Base-by-base conservation (phyloP, 2,888 invertebrate genomes). In the Bellardia bayeri region DNA sequence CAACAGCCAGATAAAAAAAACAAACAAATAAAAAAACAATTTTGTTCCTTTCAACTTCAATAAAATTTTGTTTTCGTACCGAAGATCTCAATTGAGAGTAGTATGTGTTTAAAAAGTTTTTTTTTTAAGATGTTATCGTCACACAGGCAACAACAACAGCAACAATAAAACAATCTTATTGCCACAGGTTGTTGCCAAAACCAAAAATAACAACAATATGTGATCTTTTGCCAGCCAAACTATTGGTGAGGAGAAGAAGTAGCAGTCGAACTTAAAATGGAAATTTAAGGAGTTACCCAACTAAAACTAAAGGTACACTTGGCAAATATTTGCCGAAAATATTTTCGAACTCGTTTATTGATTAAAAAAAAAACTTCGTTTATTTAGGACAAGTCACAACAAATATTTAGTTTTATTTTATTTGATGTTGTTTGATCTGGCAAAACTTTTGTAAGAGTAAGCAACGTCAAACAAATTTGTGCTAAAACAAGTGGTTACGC, bases 101-200 rank as follows among this genome's bases (percentile, higher is more conserved):
- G 64, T 82, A 80, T 87, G 86, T 86, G 80, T 83, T 80, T 81
- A 81, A 54, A 68, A 40, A 42, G 23, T 51, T 33, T 71, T 49
- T 49, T 49, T 69, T n/a, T 82, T 78, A 76, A 85, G 85, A 85
- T 87, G 68, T 85, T 87, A 85, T 87, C 82, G 79, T 58, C 40
- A 30, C 33, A 30, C 30, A 56, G 37, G 37, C 37, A 37, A 63
- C 54, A 58, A 33, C 16, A 76, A 63, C 30, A 51, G 42, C 58
- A 51, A 23, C 61, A 76, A 33, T 54, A 76, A 83, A 68, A 71
- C 63, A 79, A 87, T 85, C 78, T 85, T 82, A 78, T 88, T 88
- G 88, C 88, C 88, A 88, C 88, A 88, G 88, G 88, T 88, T 88
- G 88, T 85, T 86, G 88, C 85, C 80, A 81, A 88, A 82, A 64